Percentiles rank a stretch among this genome's conserved stretches.
Evolutionary conservation across 2,888 invertebrate genomes (phyloP).

Genomic region (Brachypterus glaber): DNA sequence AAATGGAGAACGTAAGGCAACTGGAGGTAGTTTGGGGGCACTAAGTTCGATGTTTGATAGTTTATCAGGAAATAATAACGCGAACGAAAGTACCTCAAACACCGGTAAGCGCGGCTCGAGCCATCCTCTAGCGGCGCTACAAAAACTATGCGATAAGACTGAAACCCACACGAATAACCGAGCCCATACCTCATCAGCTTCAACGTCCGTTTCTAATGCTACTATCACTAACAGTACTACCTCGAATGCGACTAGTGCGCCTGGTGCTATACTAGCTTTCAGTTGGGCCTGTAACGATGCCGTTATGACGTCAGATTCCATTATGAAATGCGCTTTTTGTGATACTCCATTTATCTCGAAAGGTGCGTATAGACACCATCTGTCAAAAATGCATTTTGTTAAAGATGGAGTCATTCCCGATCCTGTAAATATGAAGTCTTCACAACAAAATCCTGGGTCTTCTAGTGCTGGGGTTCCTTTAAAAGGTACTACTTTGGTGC

Average conservation of each 20-base stretch:
- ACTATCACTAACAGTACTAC: slow-evolving; percentile 27
- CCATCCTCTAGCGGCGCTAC: slow-evolving; percentile 88
- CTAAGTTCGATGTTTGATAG: slow-evolving; percentile 86
- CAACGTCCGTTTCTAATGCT: slow-evolving; percentile 28
- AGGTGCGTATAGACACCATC: slow-evolving; percentile 91
- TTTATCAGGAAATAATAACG: slow-evolving; percentile 51
- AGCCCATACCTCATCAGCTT: slow-evolving; percentile 31
- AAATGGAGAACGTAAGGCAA: slow-evolving; percentile 49
- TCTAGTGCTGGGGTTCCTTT: slow-evolving; percentile 29
- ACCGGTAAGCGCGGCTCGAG: slow-evolving; percentile 58
- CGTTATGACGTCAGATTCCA: slow-evolving; percentile 74
- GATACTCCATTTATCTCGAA: slow-evolving; percentile 94
- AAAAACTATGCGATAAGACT: slow-evolving; percentile 92
- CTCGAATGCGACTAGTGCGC: slow-evolving; percentile 48
- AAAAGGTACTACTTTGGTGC: slow-evolving; percentile 27
- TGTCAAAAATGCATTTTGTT: slow-evolving; percentile 92
- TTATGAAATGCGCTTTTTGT: slow-evolving; percentile 91
- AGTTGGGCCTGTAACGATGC: slow-evolving; percentile 94
- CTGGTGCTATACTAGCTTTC: slow-evolving; percentile 79
- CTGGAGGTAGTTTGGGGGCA: slow-evolving; percentile 64
- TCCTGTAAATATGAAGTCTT: slow-evolving; percentile 53
- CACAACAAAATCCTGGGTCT: slow-evolving; percentile 33
- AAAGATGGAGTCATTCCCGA: slow-evolving; percentile 83
- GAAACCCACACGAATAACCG: slow-evolving; percentile 58
- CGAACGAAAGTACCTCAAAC: slow-evolving; percentile 30